Evolutionary conservation across 2,888 invertebrate genomes (phyloP), one percentile per base, ranked within the genome.

Genomic region (Drosophila mercatorum): DNA sequence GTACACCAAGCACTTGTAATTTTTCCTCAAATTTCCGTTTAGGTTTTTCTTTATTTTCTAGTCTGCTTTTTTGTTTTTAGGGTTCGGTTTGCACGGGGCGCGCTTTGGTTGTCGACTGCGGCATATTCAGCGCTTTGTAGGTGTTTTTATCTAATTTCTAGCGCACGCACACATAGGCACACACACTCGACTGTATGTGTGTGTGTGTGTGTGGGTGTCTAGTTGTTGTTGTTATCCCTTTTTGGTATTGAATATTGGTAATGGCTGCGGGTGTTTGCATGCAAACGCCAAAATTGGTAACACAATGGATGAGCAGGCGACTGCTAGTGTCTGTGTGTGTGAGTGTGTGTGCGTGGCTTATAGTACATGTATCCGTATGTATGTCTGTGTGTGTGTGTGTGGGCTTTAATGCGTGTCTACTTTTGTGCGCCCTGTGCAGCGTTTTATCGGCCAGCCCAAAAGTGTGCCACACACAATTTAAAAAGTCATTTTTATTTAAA

Each of bases 61-160:
- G 6, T n/a, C 5, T 41, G 5, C 61, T 60, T 17, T 17, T 17
- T 58, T 56, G 55, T 58, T 57, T 57, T 68, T 60, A 41, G 26
- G 7, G 2, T 28, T 63, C 41, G 70, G 80, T 86, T 81, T 75
- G 86, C 76, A 73, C 81, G 78, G 68, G 66, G 81, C 85, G 89
- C 91, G 90, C 89, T 86, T 90, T 85, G 78, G 72, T 80, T 81
- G 74, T 74, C 78, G 88, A 91, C 91, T 91, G 91, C 79, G 89
- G 79, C 87, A 87, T 90, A 89, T 85, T 88, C 85, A 83, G 78
- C 84, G 67, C 67, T 76, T 74, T 68, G 85, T 89, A 85, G 87
- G 88, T 89, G 89, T 91, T 91, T 76, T 91, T 91, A 91, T 91
- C 91, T 89, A 90, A 87, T 86, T 89, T 88, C 73, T 77, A 57